Conservation (phyloP, 2,113 vertebrate genomes). For the Toxotes jaculatrix region DNA sequence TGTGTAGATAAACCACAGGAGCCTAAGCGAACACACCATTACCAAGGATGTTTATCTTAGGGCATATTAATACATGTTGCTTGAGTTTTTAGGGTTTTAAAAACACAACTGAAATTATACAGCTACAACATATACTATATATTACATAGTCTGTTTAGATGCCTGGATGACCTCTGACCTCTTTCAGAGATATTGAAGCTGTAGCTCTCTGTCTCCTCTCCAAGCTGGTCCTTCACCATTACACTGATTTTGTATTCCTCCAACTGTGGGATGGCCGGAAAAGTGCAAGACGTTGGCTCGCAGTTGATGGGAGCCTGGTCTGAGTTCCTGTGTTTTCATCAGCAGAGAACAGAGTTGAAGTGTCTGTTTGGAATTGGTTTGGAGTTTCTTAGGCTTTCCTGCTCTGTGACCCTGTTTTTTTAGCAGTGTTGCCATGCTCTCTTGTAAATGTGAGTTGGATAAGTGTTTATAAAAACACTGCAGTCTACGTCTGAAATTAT, state of each 20-base stretch:
- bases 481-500: not conserved
- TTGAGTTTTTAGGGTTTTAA: not conserved
- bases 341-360: not conserved
- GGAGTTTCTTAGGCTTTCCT: not conserved
- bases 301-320: constrained; percentile 15
- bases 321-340: constrained; percentile 61
- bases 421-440: no score
- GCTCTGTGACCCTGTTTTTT: not conserved
- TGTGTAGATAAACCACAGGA: not conserved
- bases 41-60: not conserved
- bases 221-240: constrained; percentile 67
- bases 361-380: not conserved
- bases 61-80: not conserved
- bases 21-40: fast-evolving
- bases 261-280: constrained; percentile 48
- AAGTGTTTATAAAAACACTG: not conserved
- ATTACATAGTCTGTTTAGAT: not conserved
- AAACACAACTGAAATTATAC: not conserved
- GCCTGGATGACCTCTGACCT: constrained; percentile 52
- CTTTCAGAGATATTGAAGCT: constrained; percentile 76
- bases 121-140: not conserved
- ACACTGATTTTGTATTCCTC: constrained; percentile 70
- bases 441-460: not conserved
- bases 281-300: constrained; percentile 41
- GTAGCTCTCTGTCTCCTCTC: constrained; percentile 61